Conservation (phyloP, 2,797 vertebrate species). For the Loriculus beryllinus region DNA sequence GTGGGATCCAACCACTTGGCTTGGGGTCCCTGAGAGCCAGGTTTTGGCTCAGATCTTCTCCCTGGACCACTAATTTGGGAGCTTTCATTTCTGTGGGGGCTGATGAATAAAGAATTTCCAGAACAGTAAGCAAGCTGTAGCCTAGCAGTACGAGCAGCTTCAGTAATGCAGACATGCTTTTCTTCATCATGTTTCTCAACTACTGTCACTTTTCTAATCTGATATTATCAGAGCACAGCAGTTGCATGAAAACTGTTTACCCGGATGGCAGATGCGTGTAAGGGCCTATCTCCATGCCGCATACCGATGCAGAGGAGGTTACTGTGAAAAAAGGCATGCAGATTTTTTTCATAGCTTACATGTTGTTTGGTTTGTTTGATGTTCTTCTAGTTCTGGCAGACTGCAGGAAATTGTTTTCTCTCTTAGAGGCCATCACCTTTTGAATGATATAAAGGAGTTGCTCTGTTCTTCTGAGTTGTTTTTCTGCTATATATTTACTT, state of each 20-base stretch:
- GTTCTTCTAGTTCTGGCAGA: slow-evolving; percentile 51
- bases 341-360: slow-evolving; percentile 49
- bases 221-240: not conserved
- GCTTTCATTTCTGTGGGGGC: not conserved
- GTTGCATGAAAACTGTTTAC: slow-evolving; percentile 1
- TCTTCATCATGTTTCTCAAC: not conserved
- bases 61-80: not conserved
- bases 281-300: slow-evolving; percentile 17
- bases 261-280: slow-evolving; percentile 26
- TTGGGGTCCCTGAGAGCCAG: not conserved
- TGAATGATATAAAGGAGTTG: slow-evolving; percentile 40
- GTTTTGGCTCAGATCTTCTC: not conserved
- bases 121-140: not conserved
- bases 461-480: slow-evolving; percentile 57
- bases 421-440: slow-evolving; percentile 48
- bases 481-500: slow-evolving; percentile 72
- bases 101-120: not conserved
- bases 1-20: not conserved
- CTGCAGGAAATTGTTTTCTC: slow-evolving; percentile 46
- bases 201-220: not conserved
- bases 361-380: slow-evolving; percentile 60
- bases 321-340: not conserved
- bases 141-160: not conserved
- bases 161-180: accelerated
- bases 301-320: not conserved